Base-by-base conservation (phyloP, 2,888 invertebrate species). In the Charanyca ferruginea region DNA sequence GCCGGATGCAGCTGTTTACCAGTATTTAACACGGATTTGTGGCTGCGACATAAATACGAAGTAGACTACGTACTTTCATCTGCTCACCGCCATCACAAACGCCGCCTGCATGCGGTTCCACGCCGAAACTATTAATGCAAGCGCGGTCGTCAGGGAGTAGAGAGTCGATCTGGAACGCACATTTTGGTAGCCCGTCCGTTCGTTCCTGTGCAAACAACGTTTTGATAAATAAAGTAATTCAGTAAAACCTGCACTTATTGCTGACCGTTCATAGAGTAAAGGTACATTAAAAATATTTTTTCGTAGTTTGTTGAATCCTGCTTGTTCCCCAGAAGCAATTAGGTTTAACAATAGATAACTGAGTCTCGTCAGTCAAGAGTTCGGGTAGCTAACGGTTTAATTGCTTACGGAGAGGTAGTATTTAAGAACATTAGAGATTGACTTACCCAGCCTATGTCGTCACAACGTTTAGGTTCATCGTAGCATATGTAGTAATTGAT, bases 371-470 rank as follows among this genome's bases (percentile, higher is more conserved):
- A 38, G 38, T 16, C 4, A 16, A 38, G 4, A 16, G 13, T 35
- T 13, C 0, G 32, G 7, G 32, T 32, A 32, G 11, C 9, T 32
- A 32, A 32, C 32, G 9, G 11, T 2, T 32, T 9, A 32, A 3
- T 32, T 11, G 32, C 3, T 32, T 3, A 32, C 32, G 32, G 32
- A 11, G 9, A 32, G 32, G 11, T 32, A 13, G 13, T 38, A 11
- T 38, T 16, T n/a, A n/a, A n/a, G n/a, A n/a, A n/a, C n/a, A 57
- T 35, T 57, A 28, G 38, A 57, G n/a, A 45, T 60, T 28, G 32
- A 41, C 80, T 93, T 87, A 94, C 95, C 95, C 95, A 95, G 78
- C 95, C 95, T 54, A 94, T 84, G 35, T 95, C 94, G 72, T 95
- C 95, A 79, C 95, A 95, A 44, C 85, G 92, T 73, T 94, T 94